Conservation (phyloP, 2,113 vertebrate species). For the Paraplagusia blochii region DNA sequence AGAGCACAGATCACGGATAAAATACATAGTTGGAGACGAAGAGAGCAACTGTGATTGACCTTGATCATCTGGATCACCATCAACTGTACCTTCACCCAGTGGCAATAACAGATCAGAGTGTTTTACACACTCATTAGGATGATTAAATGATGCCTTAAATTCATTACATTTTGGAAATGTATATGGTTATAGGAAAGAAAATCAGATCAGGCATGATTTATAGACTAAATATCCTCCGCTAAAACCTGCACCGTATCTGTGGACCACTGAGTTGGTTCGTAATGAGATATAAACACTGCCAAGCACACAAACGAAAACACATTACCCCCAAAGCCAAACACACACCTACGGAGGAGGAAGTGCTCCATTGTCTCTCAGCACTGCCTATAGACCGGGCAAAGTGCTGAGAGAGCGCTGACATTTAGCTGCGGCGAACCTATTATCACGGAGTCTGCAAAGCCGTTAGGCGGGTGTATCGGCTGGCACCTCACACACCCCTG, state of each 20-base stretch:
- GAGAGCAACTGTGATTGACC: constrained; percentile 8
- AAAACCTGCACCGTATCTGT: neutral
- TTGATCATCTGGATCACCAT: constrained; percentile 22
- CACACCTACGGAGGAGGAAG: neutral
- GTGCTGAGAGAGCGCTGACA: constrained; percentile 61
- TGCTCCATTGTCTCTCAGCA: constrained; percentile 26
- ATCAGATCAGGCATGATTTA: constrained; percentile 18
- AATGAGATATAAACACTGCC: neutral
- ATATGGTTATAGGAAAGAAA: constrained; percentile 14
- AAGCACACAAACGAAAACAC: constrained; percentile 13
- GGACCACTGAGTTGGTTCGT: neutral
- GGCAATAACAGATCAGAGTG: constrained; percentile 17
- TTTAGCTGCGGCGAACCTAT: constrained; percentile 62
- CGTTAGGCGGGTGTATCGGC: constrained; percentile 22
- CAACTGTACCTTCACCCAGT: constrained; percentile 20
- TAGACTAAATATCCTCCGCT: neutral
- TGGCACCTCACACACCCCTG: constrained; percentile 23
- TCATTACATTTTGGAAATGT: constrained; percentile 14
- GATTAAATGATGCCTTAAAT: constrained; percentile 29
- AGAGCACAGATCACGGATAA: constrained; percentile 11
- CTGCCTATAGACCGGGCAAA: constrained; percentile 32
- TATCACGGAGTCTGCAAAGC: constrained; percentile 35
- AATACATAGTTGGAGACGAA: constrained; percentile 8
- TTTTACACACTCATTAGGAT: constrained; percentile 15
- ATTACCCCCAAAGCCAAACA: constrained; percentile 11